Conservation (phyloP, 2,888 invertebrate genomes). For the Agrochola litura region DNA sequence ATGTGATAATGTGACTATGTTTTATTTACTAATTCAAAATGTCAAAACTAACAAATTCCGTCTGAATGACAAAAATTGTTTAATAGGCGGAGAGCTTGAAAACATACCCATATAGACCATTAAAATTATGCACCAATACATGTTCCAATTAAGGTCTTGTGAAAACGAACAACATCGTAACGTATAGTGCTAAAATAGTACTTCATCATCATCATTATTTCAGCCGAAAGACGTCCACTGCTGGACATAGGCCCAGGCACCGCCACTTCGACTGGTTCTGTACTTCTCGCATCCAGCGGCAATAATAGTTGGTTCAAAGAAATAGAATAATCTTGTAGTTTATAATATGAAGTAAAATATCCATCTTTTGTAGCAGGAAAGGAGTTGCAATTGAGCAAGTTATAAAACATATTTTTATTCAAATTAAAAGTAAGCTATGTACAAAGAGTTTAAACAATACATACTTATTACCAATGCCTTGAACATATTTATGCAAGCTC, state of each 20-base stretch:
- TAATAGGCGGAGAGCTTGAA: constrained; percentile 32
- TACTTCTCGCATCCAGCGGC: no score
- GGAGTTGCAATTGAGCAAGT: background rate
- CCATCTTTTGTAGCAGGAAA: background rate
- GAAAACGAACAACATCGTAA: background rate
- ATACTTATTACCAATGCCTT: background rate
- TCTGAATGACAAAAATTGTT: constrained; percentile 8
- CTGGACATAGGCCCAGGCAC: no score
- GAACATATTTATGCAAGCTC: constrained; percentile 14
- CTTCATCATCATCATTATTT: no score
- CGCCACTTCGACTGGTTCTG: no score
- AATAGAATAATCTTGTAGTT: background rate
- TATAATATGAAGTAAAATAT: background rate
- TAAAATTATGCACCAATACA: background rate
- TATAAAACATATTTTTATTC: no score
- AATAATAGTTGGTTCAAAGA: background rate
- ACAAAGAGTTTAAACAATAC: no score
- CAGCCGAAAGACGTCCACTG: no score
- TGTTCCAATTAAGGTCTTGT: background rate
- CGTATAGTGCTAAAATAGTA: background rate
- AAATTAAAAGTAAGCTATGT: no score
- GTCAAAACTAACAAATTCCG: constrained; percentile 48
- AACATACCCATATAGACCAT: background rate
- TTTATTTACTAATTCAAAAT: constrained; percentile 68
- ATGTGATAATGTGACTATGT: constrained; percentile 71